Percentiles rank a stretch among this genome's conserved stretches.
Evolutionary conservation across 2,888 invertebrate genomes (phyloP).

Genomic region (Acleris literana): DNA sequence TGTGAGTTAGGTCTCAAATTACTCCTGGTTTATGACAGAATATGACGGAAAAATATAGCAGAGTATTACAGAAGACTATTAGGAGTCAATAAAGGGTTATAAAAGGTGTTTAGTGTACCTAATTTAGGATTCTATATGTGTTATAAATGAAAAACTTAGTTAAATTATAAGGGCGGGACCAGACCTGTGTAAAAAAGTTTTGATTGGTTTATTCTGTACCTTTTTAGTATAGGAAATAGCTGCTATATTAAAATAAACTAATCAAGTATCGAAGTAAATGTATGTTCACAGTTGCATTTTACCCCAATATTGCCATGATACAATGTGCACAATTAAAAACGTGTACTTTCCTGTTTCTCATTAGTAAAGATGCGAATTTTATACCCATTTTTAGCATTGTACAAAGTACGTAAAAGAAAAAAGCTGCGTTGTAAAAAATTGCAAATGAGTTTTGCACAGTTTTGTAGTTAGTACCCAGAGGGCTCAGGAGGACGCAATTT

Average conservation of each 20-base stretch:
- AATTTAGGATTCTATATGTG: no score
- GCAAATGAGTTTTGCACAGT: conserved; percentile 4
- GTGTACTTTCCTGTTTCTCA: not conserved
- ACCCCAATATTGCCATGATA: no score
- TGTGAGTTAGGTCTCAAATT: conserved; percentile 16
- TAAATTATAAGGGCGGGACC: no score
- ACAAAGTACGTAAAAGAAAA: not conserved
- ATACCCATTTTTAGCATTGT: not conserved
- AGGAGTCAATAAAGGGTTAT: not conserved
- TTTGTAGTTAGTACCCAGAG: conserved; percentile 14
- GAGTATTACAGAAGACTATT: not conserved
- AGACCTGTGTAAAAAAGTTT: no score
- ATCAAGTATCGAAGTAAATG: no score
- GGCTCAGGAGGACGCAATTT: conserved; percentile 14
- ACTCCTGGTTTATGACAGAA: conserved; percentile 7
- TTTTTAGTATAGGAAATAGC: no score
- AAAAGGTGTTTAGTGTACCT: no score
- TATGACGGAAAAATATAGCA: conserved; percentile 1
- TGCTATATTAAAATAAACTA: no score
- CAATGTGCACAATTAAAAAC: not conserved
- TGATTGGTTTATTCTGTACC: no score
- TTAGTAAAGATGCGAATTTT: not conserved
- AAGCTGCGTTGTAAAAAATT: not conserved
- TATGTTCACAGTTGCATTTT: no score
- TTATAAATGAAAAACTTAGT: no score